Conservation (phyloP, 2,888 invertebrate genomes). For the Linyphia triangularis region DNA sequence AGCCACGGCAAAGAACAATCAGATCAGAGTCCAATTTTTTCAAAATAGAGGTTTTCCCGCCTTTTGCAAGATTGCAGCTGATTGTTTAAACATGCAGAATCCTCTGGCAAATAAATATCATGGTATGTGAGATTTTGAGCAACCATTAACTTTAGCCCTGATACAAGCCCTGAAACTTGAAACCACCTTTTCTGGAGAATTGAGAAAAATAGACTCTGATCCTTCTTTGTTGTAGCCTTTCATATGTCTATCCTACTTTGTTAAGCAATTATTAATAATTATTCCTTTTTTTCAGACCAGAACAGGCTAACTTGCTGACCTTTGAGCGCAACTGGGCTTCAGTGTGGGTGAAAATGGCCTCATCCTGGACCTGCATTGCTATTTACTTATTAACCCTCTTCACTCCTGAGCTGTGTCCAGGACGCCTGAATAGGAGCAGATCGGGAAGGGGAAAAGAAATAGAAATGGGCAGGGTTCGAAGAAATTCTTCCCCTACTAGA, state of each 20-base stretch:
- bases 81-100: too few species aligned
- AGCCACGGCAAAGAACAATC: too few species aligned
- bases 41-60: too few species aligned
- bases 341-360: constrained; percentile 81
- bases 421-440: constrained; percentile 73
- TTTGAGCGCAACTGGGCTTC: constrained; percentile 81
- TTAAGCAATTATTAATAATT: not conserved
- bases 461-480: constrained; percentile 51
- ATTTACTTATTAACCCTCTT: constrained; percentile 80
- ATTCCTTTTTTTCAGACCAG: constrained; percentile 78
- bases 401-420: constrained; percentile 79
- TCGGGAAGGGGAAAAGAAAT: constrained; percentile 38
- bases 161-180: too few species aligned
- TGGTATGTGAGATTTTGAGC: too few species aligned
- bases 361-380: constrained; percentile 81
- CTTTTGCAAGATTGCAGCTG: too few species aligned
- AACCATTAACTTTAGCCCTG: too few species aligned
- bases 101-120: too few species aligned
- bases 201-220: not conserved
- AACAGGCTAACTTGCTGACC: constrained; percentile 79
- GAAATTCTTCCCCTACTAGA: constrained; percentile 15
- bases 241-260: not conserved
- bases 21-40: too few species aligned
- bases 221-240: not conserved
- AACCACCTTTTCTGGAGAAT: too few species aligned